Conservation (phyloP, 2,888 invertebrate genomes). For the Morinoia aosen region DNA sequence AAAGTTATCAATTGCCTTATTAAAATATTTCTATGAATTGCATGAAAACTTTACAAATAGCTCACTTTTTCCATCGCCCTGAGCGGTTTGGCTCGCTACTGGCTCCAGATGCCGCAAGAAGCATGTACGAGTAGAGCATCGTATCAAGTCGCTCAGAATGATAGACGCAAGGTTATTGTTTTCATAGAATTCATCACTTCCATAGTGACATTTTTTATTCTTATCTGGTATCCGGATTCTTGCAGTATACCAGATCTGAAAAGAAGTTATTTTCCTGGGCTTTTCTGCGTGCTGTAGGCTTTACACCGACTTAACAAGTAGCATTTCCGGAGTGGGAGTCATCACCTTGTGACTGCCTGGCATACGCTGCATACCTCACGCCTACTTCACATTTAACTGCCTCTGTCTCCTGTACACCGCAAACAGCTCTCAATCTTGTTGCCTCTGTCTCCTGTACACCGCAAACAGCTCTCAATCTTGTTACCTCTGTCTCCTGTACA, state of each 20-base stretch:
- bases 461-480: no score
- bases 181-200: background rate
- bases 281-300: background rate
- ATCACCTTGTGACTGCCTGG: background rate
- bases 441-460: no score
- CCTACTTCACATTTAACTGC: no score
- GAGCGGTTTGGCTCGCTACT: background rate
- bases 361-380: background rate
- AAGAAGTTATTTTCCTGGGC: background rate
- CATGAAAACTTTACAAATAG: no score
- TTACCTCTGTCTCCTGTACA: no score
- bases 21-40: no score
- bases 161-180: background rate
- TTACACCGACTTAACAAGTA: background rate
- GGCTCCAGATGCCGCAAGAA: background rate
- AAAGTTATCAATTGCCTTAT: no score
- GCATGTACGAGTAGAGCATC: background rate
- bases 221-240: background rate
- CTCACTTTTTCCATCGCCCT: background rate
- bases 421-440: no score
- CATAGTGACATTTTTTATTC: background rate
- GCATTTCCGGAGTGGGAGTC: background rate
- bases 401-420: no score
- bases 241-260: background rate
- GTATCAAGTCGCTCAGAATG: background rate